Percentiles rank a stretch among this genome's conserved stretches.
Evolutionary conservation across 2,888 invertebrate species (phyloP).

Genomic region (Temnothorax unifasciatus): DNA sequence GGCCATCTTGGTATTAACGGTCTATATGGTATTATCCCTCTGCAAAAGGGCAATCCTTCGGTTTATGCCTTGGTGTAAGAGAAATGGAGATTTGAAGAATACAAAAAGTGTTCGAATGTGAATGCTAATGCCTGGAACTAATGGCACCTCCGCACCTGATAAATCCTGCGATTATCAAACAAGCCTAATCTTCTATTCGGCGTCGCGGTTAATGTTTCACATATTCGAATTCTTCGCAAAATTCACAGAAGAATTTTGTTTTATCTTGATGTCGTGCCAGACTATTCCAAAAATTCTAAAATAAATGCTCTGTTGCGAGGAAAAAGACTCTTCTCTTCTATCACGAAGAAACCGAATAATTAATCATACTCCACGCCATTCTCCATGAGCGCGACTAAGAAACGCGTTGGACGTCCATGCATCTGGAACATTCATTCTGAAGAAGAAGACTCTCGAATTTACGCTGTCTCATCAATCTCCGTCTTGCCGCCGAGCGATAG

Average conservation of each 20-base stretch:
- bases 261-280: neutral
- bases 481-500: neutral
- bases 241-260: neutral
- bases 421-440: slow-evolving; percentile 34
- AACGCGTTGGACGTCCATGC: neutral
- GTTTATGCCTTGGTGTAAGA: slow-evolving; percentile 41
- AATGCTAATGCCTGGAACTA: slow-evolving; percentile 58
- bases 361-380: slow-evolving; percentile 34
- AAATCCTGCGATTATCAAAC: slow-evolving; percentile 58
- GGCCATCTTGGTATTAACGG: slow-evolving; percentile 77
- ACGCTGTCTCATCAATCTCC: slow-evolving; percentile 48
- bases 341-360: slow-evolving; percentile 21
- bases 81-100: slow-evolving; percentile 49
- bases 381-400: slow-evolving; percentile 8
- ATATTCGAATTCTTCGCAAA: neutral
- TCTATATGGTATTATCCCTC: slow-evolving; percentile 75
- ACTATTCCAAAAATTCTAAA: neutral
- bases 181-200: slow-evolving; percentile 29
- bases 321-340: neutral
- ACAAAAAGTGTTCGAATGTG: slow-evolving; percentile 66
- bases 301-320: neutral
- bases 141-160: slow-evolving; percentile 67
- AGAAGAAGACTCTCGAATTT: slow-evolving; percentile 38
- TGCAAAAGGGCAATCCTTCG: slow-evolving; percentile 67
- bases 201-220: neutral